Conservation (phyloP, 2,888 invertebrate species). For the Exephanes ischioxanthus region DNA sequence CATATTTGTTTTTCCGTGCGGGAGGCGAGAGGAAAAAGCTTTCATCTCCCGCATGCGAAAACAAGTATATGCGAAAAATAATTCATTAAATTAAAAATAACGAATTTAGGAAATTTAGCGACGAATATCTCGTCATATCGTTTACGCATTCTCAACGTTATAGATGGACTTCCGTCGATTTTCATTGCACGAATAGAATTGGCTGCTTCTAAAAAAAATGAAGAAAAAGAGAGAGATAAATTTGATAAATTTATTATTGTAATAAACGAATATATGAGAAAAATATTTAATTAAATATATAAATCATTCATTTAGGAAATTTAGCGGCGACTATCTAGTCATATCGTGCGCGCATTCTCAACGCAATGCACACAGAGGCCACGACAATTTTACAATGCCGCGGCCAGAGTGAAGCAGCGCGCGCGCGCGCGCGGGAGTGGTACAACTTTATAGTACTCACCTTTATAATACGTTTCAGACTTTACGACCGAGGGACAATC, state of each 20-base stretch:
- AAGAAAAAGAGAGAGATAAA: too few species aligned
- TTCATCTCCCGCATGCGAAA: not conserved
- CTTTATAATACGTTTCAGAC: conserved; percentile 78
- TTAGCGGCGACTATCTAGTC: conserved; percentile 9
- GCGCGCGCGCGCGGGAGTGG: conserved; percentile 73
- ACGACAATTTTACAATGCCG: conserved; percentile 80
- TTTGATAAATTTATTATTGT: too few species aligned
- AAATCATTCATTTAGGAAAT: too few species aligned
- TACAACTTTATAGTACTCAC: conserved; percentile 80
- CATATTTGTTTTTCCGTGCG: too few species aligned
- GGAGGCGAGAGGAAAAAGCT: too few species aligned
- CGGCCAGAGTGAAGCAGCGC: conserved; percentile 51
- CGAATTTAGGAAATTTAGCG: not conserved
- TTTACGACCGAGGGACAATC: conserved; percentile 77
- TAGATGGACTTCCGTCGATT: too few species aligned
- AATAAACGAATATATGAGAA: too few species aligned
- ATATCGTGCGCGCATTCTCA: conserved; percentile 9
- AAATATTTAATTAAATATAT: too few species aligned
- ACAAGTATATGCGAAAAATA: not conserved
- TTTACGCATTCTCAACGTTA: too few species aligned
- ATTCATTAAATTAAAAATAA: not conserved
- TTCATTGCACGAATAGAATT: too few species aligned
- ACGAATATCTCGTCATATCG: too few species aligned
- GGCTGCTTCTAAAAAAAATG: too few species aligned
- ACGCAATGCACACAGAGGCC: conserved; percentile 68